Evolutionary conservation across 1,140 invertebrate genomes (phyloP).

Genomic region (Bombus breviceps): DNA sequence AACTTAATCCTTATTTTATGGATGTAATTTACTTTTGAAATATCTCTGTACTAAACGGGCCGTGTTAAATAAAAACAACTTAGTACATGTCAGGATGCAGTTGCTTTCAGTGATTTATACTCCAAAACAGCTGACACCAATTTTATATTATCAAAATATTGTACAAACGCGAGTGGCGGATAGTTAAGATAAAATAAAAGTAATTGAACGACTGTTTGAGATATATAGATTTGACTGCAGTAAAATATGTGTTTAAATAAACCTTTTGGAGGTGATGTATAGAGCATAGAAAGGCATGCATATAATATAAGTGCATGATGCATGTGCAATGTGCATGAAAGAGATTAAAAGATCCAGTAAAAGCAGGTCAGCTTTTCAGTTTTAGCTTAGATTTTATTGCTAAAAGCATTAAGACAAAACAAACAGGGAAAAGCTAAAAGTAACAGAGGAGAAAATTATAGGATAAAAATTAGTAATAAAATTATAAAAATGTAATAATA

Average conservation of each 20-base stretch:
- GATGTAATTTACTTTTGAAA: slow-evolving; percentile 1
- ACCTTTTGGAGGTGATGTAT: not conserved
- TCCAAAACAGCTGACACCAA: not conserved
- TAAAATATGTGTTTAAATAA: slow-evolving; percentile 7
- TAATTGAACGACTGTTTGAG: not conserved
- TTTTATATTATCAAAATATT: not conserved
- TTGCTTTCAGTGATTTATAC: not conserved
- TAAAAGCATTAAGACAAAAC: not conserved
- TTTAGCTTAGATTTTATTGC: slow-evolving; percentile 5
- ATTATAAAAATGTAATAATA: not conserved
- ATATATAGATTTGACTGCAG: not conserved
- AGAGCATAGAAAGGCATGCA: not conserved
- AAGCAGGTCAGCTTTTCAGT: not conserved
- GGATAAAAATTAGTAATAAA: not conserved
- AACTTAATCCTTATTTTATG: slow-evolving; percentile 10
- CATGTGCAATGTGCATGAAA: not conserved
- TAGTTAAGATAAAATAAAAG: slow-evolving; percentile 18
- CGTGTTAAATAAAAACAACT: not conserved
- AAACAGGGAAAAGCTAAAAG: not conserved
- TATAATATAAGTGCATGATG: slow-evolving; percentile 8
- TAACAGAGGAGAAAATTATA: too few relatives aligned
- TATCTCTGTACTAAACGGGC: not conserved
- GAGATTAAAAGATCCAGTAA: slow-evolving; percentile 27
- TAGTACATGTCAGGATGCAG: not conserved
- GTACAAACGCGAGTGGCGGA: not conserved